phyloP scores from a whole-genome alignment of 1,140 invertebrate genomes.

The Drosophila bocki region DNA sequence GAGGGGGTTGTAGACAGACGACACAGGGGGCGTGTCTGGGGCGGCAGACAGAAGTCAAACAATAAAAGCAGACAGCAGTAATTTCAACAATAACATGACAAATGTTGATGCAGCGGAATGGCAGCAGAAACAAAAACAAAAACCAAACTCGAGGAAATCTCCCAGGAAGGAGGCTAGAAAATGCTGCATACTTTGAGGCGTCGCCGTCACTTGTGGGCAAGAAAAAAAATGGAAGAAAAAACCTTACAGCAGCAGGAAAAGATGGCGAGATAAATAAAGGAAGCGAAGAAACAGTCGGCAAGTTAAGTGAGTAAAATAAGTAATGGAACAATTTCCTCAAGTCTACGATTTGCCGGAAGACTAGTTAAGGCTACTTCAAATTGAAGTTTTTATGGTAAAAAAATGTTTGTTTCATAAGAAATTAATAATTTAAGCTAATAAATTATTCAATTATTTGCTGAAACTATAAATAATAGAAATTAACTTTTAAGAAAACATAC shows the following conservation, averaged over 20 bases:
- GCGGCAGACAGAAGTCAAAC: slow-evolving; percentile 76
- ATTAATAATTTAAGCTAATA: neutral
- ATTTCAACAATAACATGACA: slow-evolving; percentile 80
- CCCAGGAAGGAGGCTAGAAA: slow-evolving; percentile 27
- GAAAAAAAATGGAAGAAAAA: slow-evolving; percentile 5
- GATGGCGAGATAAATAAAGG: slow-evolving; percentile 18
- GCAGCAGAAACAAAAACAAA: slow-evolving; percentile 39
- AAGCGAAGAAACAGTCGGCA: slow-evolving; percentile 5
- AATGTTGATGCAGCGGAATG: slow-evolving; percentile 73
- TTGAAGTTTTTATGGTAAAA: neutral
- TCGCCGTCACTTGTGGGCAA: slow-evolving; percentile 9
- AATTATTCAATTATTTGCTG: neutral
- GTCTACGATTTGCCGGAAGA: neutral
- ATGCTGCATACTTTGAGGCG: slow-evolving; percentile 44
- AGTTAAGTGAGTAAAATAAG: slow-evolving; percentile 37
- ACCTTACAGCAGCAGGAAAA: neutral
- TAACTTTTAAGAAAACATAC: too few species aligned
- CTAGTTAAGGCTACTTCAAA: neutral
- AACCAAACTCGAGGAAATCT: neutral
- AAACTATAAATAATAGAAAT: neutral
- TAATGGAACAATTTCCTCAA: slow-evolving; percentile 15
- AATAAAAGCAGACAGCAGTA: slow-evolving; percentile 80
- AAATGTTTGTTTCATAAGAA: too few species aligned
- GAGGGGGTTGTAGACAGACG: slow-evolving; percentile 6
- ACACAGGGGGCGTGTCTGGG: slow-evolving; percentile 13